Evolutionary conservation across 2,113 vertebrate genomes (phyloP), one percentile per base, ranked within the genome.

Genomic region (Picathartes gymnocephalus): DNA sequence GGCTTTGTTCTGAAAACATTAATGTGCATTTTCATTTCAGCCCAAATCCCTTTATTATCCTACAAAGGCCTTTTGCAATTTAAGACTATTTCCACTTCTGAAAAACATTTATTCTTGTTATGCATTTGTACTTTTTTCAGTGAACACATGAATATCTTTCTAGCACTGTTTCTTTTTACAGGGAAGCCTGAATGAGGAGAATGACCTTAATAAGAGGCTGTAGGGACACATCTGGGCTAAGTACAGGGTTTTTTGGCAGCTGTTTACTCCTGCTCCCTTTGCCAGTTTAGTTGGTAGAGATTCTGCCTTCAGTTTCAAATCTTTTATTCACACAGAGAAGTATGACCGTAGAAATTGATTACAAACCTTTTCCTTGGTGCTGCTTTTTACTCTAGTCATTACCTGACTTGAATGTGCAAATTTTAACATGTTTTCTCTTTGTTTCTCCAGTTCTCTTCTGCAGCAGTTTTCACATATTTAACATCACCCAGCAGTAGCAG

Each of bases 401-500:
- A n/a, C 65, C 65, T 79, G 44, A 62, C 47, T 65, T 56, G 56
- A 88, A n/a, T 77, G 33, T 71, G 57, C 62, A 76, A 61, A 74
- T 87, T 79, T 88, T 86, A 85, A 42, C 23, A 28, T 66, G 10
- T 50, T 86, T 95, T 90, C 25, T 37, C 60, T 91, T 83, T 70
- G 69, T 90, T 82, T 91, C 73, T 62, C 56, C 37, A 64, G 64
- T 37, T 27, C 23, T 64, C 21, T 95, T 51, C 54, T 48, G 61
- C 54, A 81, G 91, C 78, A 71, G 47, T 92, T 95, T 72, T 81
- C 87, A 72, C n/a, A 72, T 11, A 3, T 95, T 90, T 87, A 84
- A 64, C 58, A 62, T 90, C 83, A 84, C 53, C 74, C 90, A 81
- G 86, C 78, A 86, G 60, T 27, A 95, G 73, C 86, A 93, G 95